phyloP scores from a whole-genome alignment of 2,113 vertebrate genomes.

The Phoxinus phoxinus region DNA sequence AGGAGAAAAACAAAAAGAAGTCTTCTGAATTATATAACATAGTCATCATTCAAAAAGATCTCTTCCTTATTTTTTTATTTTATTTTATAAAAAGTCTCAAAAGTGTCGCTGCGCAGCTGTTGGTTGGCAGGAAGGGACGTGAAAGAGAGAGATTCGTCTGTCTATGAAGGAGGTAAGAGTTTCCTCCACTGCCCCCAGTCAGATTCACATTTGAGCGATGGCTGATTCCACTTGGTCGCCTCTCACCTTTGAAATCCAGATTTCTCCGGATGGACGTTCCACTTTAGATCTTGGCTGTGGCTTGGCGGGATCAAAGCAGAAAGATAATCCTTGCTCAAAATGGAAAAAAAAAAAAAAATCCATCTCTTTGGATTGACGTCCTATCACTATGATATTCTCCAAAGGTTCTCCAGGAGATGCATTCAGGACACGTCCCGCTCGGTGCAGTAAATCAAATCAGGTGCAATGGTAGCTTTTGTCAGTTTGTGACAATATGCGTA shows the following conservation, averaged over 20 bases:
- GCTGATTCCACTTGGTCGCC: background rate
- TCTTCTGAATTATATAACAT: constrained; percentile 60
- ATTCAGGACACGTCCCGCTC: background rate
- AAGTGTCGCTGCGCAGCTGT: constrained; percentile 74
- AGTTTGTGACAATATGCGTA: background rate
- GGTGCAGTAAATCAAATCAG: constrained; percentile 10
- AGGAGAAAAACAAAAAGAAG: constrained; percentile 50
- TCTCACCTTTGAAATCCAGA: constrained; percentile 12
- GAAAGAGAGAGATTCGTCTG: constrained; percentile 34
- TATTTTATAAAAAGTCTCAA: constrained; percentile 65
- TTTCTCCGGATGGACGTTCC: background rate
- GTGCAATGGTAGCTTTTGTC: background rate
- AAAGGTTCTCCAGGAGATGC: background rate
- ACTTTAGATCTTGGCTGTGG: constrained; percentile 32
- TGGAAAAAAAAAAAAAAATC: background rate
- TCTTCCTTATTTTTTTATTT: constrained; percentile 46
- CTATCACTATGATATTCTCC: background rate
- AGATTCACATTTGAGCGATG: constrained; percentile 34
- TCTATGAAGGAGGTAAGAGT: constrained; percentile 14
- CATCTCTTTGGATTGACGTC: background rate
- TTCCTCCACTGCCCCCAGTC: constrained; percentile 15
- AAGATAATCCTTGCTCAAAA: constrained; percentile 21
- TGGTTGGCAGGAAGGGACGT: constrained; percentile 52
- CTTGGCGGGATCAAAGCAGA: constrained; percentile 15
- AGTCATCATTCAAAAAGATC: constrained; percentile 55